Conservation (phyloP, 2,797 vertebrate genomes). For the Pelobates cultripes region DNA sequence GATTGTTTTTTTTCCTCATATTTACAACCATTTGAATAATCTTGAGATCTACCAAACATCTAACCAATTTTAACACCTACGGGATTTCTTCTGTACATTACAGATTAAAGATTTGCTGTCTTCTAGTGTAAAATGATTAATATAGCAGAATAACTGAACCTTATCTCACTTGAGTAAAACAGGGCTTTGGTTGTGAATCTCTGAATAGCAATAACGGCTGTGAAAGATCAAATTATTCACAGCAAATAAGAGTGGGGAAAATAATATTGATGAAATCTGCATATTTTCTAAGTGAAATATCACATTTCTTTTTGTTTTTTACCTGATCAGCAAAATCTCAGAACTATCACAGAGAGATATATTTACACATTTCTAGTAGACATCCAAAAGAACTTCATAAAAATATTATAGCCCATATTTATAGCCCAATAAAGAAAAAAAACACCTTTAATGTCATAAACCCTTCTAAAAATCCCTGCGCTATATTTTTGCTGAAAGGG, state of each 20-base stretch:
- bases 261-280: background rate
- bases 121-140: background rate
- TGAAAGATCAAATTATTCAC: background rate
- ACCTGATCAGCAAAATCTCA: background rate
- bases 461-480: background rate
- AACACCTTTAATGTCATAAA: background rate
- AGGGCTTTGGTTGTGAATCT: background rate
- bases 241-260: background rate
- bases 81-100: background rate
- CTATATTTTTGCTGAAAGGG: background rate
- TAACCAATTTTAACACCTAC: background rate
- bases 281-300: background rate
- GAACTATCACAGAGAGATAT: background rate
- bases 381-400: background rate
- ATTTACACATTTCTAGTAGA: background rate
- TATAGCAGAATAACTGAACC: background rate
- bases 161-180: background rate
- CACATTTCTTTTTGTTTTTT: background rate
- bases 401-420: background rate
- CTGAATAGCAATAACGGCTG: background rate
- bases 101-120: background rate
- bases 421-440: background rate
- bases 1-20: background rate
- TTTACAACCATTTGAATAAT: background rate
- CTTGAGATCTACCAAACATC: background rate